A percentile compares a stretch with the other conserved stretches of the same genome.
These are phyloP conservation scores for Cylas formicarius DNA, from an alignment of 1,140 invertebrate genomes.

Conservation along the genomic window DNA sequence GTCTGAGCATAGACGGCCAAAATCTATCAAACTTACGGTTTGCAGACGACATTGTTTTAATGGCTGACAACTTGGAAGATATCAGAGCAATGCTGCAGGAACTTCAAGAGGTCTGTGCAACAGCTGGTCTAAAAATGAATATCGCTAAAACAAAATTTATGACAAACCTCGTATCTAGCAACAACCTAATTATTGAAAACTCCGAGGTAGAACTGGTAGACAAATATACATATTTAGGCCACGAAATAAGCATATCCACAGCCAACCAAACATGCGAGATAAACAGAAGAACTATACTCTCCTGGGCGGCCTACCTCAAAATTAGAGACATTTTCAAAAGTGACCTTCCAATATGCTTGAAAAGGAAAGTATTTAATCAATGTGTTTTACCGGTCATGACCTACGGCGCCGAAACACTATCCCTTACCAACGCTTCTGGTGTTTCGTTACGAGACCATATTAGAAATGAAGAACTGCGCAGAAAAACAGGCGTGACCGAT, in stretches of 20 bases:
- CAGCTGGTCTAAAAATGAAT: too few species aligned
- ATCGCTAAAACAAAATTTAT: too few species aligned
- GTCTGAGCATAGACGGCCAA: slow-evolving; percentile 2
- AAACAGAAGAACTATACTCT: slow-evolving; percentile 11
- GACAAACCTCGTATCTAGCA: too few species aligned
- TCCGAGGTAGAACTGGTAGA: too few species aligned
- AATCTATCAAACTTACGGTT: background rate
- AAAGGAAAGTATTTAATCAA: slow-evolving; percentile 19
- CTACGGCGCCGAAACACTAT: slow-evolving; percentile 18
- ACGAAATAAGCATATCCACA: slow-evolving; percentile 17
- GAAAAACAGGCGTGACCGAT: too few species aligned
- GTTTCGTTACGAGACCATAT: too few species aligned
- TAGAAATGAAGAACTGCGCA: too few species aligned
- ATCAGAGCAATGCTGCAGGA: slow-evolving; percentile 5
- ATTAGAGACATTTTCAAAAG: slow-evolving; percentile 13
- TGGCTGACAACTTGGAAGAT: slow-evolving; percentile 2
- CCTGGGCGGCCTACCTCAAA: slow-evolving; percentile 15
- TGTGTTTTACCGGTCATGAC: slow-evolving; percentile 17
- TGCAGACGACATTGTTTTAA: slow-evolving; percentile 2
- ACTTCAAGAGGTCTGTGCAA: too few species aligned
- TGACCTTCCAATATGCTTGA: slow-evolving; percentile 8
- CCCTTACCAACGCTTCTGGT: too few species aligned
- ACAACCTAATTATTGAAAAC: too few species aligned
- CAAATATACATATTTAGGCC: slow-evolving; percentile 20
- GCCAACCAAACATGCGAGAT: slow-evolving; percentile 22